These are phyloP conservation scores for Aquatica leii DNA, from an alignment of 2,888 invertebrate species.

Conservation along the genomic window DNA sequence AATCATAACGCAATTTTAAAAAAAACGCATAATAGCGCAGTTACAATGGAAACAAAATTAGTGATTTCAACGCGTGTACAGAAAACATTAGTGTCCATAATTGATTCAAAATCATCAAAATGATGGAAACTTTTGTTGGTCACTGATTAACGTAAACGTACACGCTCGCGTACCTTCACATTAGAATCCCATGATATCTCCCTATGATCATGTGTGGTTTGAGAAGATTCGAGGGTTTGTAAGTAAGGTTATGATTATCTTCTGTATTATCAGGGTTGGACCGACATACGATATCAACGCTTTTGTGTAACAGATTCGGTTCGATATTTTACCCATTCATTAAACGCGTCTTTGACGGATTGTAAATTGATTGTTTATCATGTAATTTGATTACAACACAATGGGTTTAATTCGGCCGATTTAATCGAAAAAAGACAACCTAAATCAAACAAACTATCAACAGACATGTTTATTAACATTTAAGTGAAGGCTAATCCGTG, in stretches of 20 bases:
- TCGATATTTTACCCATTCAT: not conserved
- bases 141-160: no score
- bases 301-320: not conserved
- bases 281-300: constrained; percentile 33
- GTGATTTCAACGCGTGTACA: no score
- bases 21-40: no score
- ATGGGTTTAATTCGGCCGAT: constrained; percentile 19
- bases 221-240: constrained; percentile 36
- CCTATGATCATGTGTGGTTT: constrained; percentile 43
- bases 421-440: constrained; percentile 28
- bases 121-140: no score
- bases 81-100: no score
- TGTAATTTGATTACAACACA: constrained; percentile 6
- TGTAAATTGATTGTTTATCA: not conserved
- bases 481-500: constrained; percentile 43
- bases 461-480: constrained; percentile 46
- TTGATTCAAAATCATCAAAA: no score
- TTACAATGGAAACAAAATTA: no score
- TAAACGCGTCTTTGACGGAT: not conserved
- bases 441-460: constrained; percentile 45
- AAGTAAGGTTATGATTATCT: constrained; percentile 40
- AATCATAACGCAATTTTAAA: no score
- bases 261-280: constrained; percentile 39
- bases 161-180: constrained; percentile 38
- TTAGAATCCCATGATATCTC: constrained; percentile 40